Percentiles rank a stretch among this genome's conserved stretches.
phyloP scores from a whole-genome alignment of 2,888 invertebrate species.

The Psylliodes chrysocephalus region DNA sequence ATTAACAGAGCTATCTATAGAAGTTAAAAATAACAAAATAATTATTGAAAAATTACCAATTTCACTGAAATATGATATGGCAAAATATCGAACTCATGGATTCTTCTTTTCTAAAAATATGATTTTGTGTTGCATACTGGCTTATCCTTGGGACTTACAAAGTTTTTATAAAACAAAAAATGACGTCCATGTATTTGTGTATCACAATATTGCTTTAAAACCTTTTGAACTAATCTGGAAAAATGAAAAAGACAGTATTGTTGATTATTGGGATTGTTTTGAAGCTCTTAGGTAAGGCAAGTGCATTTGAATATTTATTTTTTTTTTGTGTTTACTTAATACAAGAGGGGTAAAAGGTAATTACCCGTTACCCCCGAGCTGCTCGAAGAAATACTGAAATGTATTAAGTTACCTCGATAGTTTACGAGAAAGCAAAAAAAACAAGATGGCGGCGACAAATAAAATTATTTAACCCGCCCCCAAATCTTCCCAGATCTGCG shows the following conservation, averaged over 20 bases:
- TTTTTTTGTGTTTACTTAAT: neutral
- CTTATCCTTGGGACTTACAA: slow-evolving; percentile 52
- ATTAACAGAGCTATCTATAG: slow-evolving; percentile 55
- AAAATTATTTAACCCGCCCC: no score
- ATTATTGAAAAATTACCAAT: slow-evolving; percentile 50
- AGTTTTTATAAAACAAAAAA: slow-evolving; percentile 47
- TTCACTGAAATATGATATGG: slow-evolving; percentile 54
- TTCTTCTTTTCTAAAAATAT: slow-evolving; percentile 55
- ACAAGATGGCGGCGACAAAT: no score
- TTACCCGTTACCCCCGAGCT: no score
- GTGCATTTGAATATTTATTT: neutral
- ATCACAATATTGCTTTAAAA: slow-evolving; percentile 50
- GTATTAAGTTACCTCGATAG: no score
- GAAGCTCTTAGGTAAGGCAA: slow-evolving; percentile 57
- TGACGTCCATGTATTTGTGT: slow-evolving; percentile 52
- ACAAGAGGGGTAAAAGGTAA: no score
- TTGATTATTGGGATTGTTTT: slow-evolving; percentile 59
- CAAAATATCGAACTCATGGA: slow-evolving; percentile 54
- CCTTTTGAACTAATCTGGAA: slow-evolving; percentile 55
- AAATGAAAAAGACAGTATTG: slow-evolving; percentile 51
- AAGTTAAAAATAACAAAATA: slow-evolving; percentile 50
- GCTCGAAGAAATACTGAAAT: no score
- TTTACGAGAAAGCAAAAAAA: no score
- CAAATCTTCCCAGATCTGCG: no score
- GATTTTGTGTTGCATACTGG: slow-evolving; percentile 53